Evolutionary conservation across 1,140 invertebrate species (phyloP), one percentile per base, ranked within the genome.

Genomic region (Geopemphigus sp.): DNA sequence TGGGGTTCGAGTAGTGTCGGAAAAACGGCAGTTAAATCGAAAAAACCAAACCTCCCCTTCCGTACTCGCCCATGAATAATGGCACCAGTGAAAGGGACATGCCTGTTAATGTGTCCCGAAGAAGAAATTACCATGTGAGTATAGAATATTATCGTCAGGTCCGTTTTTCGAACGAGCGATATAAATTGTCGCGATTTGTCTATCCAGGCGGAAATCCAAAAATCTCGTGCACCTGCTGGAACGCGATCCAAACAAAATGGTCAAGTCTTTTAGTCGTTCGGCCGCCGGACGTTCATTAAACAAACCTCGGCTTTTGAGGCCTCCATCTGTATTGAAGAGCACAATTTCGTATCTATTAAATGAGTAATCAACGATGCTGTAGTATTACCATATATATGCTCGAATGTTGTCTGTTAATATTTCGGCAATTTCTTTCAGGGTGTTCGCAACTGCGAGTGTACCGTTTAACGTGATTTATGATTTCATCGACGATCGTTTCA

Each of bases 401-500:
- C 50, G 8, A 32, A 26, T 32, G 53, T 12, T 64, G 39, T 45
- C 56, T 29, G 10, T 22, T 26, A 53, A 5, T 64, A 24, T 22
- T 74, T n/a, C n/a, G n/a, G n/a, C 32, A 47, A 61, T 32, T 66
- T 76, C 68, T 80, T 76, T 47, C 66, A 83, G 81, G 26, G 66
- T 81, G 11, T 22, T 82, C 5, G 45, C 11, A 56, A n/a, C 24
- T 50, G 64, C 15, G 50, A 29, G 64, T 47, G 39, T 83, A 76
- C 54, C 81, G 19, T 81, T 80, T 59, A 70, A 85, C 80, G 80
- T 86, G 22, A 86, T 89, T 15, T 94, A 94, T 81, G 90, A 93
- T 83, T 94, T 92, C 84, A 88, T 93, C 53, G 90, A 91, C 82
- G 92, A 94, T 85, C 88, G 93, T 29, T 84, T 94, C 59, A 86